phyloP scores from a whole-genome alignment of 2,888 invertebrate genomes.

The Steromphala cineraria region DNA sequence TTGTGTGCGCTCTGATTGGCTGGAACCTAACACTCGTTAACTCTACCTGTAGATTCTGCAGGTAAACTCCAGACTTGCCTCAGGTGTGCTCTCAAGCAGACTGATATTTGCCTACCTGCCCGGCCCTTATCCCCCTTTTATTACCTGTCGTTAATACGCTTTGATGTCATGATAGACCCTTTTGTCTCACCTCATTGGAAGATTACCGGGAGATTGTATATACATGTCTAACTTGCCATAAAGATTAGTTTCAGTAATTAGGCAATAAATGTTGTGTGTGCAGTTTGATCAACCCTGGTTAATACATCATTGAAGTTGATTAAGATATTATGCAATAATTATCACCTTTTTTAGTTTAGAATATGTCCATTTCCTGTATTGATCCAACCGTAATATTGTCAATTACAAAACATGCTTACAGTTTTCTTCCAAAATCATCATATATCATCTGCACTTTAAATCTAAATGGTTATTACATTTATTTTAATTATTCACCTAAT shows the following conservation, averaged over 20 bases:
- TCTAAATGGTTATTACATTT: too few species aligned
- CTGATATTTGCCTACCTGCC: not conserved
- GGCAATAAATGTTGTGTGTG: not conserved
- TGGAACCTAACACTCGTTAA: not conserved
- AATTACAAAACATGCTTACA: too few species aligned
- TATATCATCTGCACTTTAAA: too few species aligned
- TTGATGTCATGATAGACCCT: slow-evolving; percentile 8
- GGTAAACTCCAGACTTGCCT: not conserved
- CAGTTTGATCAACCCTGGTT: too few species aligned
- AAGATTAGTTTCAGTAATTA: not conserved
- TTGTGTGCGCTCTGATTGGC: slow-evolving; percentile 16
- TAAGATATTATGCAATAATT: too few species aligned
- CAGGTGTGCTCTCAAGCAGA: not conserved
- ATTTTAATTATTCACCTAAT: too few species aligned
- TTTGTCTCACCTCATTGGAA: not conserved
- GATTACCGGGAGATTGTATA: not conserved
- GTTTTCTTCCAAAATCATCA: too few species aligned
- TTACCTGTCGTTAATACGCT: slow-evolving; percentile 14
- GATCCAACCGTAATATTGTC: too few species aligned
- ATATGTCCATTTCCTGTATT: too few species aligned
- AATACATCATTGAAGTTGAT: too few species aligned
- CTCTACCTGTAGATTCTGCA: not conserved
- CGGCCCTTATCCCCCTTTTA: not conserved
- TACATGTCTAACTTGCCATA: not conserved
- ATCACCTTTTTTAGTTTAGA: too few species aligned